phyloP scores from a whole-genome alignment of 2,797 vertebrate species.

The Rhinophrynus dorsalis region DNA sequence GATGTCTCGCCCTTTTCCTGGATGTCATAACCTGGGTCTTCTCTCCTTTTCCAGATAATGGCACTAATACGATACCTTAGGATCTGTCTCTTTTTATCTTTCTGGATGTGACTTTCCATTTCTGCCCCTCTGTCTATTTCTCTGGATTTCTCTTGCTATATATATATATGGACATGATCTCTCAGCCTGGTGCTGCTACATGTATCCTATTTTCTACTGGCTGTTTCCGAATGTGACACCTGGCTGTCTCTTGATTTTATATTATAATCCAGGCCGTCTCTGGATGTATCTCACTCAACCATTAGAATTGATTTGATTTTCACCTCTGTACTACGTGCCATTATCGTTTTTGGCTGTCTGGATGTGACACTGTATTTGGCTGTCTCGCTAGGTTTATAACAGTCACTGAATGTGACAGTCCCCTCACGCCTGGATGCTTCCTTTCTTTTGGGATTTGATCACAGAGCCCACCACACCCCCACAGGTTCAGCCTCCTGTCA shows the following conservation, averaged over 20 bases:
- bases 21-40: background rate
- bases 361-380: constrained; percentile 10
- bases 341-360: constrained; percentile 15
- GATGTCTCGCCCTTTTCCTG: background rate
- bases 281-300: constrained; percentile 17
- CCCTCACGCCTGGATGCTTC: constrained; percentile 10
- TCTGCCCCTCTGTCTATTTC: background rate
- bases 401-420: constrained; percentile 10
- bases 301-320: too few species aligned
- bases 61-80: background rate
- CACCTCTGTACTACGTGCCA: constrained; percentile 16
- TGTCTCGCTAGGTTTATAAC: constrained; percentile 15
- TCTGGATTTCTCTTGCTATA: constrained; percentile 6
- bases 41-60: background rate
- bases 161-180: constrained; percentile 2
- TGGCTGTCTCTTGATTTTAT: constrained; percentile 1
- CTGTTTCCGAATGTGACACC: background rate
- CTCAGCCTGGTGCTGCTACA: background rate
- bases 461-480: constrained; percentile 4
- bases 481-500: constrained; percentile 27
- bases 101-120: constrained; percentile 19
- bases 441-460: constrained; percentile 9
- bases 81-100: background rate
- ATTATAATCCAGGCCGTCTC: background rate
- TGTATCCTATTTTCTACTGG: background rate